These are phyloP conservation scores for Lasioglossum figueresi DNA, from an alignment of 2,888 invertebrate genomes.

Conservation along the genomic window DNA sequence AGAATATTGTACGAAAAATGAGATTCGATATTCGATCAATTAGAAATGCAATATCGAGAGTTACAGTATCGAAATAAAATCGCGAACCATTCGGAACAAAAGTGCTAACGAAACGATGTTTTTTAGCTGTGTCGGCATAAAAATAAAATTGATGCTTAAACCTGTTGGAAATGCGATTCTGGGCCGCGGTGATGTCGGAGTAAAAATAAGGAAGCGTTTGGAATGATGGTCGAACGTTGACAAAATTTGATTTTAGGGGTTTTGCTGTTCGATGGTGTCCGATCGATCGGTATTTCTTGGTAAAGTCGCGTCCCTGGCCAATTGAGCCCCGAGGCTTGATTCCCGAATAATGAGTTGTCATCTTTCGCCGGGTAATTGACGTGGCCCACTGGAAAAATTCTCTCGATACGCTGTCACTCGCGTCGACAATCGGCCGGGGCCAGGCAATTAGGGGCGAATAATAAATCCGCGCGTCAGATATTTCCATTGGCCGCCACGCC, in stretches of 20 bases:
- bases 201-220: background rate
- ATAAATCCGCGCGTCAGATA: constrained; percentile 40
- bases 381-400: constrained; percentile 10
- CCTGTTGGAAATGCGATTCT: background rate
- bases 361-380: constrained; percentile 4
- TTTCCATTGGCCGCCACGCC: constrained; percentile 5
- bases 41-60: background rate
- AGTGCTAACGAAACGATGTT: background rate
- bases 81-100: background rate
- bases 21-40: background rate
- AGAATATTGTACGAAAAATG: background rate
- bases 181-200: background rate
- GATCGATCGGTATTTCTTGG: constrained; percentile 14
- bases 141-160: background rate
- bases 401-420: constrained; percentile 11
- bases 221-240: background rate
- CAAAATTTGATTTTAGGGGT: background rate
- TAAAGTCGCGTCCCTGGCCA: background rate
- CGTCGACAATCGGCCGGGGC: background rate
- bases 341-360: constrained; percentile 15
- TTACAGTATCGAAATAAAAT: background rate
- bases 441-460: constrained; percentile 44
- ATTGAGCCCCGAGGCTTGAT: background rate
- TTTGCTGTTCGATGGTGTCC: background rate
- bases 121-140: background rate